Conservation (phyloP, 2,888 invertebrate species). For the Drosophila vallismaia region DNA sequence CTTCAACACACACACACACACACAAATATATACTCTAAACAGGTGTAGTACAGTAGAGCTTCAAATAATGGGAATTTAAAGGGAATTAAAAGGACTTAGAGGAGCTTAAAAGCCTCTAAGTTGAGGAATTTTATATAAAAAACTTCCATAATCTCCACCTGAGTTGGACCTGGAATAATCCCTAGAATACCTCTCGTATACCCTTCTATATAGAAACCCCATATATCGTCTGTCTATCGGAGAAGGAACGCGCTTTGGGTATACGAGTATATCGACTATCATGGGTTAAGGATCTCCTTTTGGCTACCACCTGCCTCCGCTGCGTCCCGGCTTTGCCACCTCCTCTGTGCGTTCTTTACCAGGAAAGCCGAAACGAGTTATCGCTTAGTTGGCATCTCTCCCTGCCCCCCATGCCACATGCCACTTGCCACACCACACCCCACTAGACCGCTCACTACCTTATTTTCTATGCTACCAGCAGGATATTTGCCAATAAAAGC, state of each 20-base stretch:
- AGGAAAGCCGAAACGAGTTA: conserved; percentile 56
- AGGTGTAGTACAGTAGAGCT: conserved; percentile 13
- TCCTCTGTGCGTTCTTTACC: conserved; percentile 9
- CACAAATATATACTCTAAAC: background rate
- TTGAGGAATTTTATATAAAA: too few species aligned
- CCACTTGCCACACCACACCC: conserved; percentile 9
- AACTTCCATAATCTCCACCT: background rate
- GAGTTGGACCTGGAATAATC: conserved; percentile 3
- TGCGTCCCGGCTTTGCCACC: background rate
- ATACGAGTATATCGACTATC: conserved; percentile 40
- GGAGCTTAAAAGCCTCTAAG: too few species aligned
- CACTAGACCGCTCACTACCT: background rate
- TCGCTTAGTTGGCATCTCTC: conserved; percentile 52
- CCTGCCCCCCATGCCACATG: background rate
- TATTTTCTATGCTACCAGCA: conserved; percentile 61
- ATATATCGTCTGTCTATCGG: conserved; percentile 37
- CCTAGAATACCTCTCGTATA: background rate
- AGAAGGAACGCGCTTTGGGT: conserved; percentile 20
- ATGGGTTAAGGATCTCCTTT: conserved; percentile 38
- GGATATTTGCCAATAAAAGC: conserved; percentile 78
- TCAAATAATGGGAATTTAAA: background rate
- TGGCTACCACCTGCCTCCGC: conserved; percentile 4
- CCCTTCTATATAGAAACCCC: conserved; percentile 16
- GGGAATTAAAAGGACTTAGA: too few species aligned
- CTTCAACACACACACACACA: conserved; percentile 17